These are phyloP conservation scores for Saguinus imperator DNA, from an alignment of 2,113 vertebrate genomes.

Conservation along the genomic window DNA sequence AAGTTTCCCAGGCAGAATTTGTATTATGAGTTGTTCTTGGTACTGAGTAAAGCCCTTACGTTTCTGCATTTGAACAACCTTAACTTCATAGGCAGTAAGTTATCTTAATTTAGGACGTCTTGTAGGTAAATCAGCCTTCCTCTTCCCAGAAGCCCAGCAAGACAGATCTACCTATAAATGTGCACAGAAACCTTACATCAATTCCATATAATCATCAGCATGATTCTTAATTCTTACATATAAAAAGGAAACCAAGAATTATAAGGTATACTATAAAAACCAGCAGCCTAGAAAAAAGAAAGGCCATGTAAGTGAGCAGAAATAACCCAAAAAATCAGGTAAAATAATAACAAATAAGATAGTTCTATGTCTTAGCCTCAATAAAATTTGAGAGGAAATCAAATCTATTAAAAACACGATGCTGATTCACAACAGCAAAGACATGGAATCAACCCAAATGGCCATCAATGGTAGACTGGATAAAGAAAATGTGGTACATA, in stretches of 20 bases:
- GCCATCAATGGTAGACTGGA: no score
- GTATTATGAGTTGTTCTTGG: not conserved
- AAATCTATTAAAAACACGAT: not conserved
- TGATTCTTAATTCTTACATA: not conserved
- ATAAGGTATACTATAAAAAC: not conserved
- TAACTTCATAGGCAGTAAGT: not conserved
- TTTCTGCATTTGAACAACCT: not conserved
- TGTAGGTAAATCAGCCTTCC: not conserved
- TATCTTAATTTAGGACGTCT: not conserved
- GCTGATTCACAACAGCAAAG: no score
- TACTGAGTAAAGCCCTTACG: not conserved
- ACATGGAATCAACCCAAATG: no score
- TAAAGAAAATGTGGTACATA: no score
- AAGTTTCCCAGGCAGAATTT: not conserved
- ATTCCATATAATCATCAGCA: rapidly evolving
- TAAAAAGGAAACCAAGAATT: not conserved
- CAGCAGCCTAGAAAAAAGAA: not conserved
- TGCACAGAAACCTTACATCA: not conserved
- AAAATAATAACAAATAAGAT: not conserved
- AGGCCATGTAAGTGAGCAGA: not conserved
- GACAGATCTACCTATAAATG: not conserved
- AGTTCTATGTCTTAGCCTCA: not conserved
- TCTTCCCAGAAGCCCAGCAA: not conserved
- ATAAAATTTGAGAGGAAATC: not conserved
- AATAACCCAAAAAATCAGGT: not conserved